Base-by-base conservation (phyloP, 2,113 vertebrate genomes). In the Progne subis region DNA sequence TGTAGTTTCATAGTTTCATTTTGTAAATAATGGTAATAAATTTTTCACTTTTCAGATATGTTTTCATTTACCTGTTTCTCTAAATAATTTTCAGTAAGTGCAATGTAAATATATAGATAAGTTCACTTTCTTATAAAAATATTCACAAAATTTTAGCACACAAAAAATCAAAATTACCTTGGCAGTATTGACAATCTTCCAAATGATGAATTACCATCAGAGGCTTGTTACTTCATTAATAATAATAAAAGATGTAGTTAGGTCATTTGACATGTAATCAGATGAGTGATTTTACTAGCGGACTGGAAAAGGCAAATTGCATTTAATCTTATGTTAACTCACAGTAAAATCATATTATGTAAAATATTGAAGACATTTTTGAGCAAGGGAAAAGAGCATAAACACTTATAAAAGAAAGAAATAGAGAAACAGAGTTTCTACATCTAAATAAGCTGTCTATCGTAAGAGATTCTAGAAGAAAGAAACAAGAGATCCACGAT, bases 161-260 rank as follows among this genome's bases (percentile, higher is more conserved):
- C 16, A 95, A 81, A 91, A 75, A 47, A 29, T 64, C 53, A 79
- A 79, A 80, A 71, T 97, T 98, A 99, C 98, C 98, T 99, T 98
- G 96, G 94, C 98, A 98, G 80, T 98, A 96, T n/a, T 98, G 98
- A 89, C 99, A 99, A 5, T 98, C 95, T 11, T 98, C 98, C 87
- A 97, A 93, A 93, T 99, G 99, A 97, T 98, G 98, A 97, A 99
- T 99, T 85, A 98, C 97, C 98, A 99, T 99, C 95, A 99, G 61
- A 14, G 99, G 99, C 92, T 99, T 99, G 64, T 98, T 97, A 93
- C 99, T 99, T 92, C 82, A 82, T 91, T 57, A 92, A 95, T 87
- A 96, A 79, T 60, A 92, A 94, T 50, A 91, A 88, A 97, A 92
- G 4, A 61, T 32, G 2, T 50, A 57, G 60, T 95, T 95, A 96